phyloP scores from a whole-genome alignment of 2,797 vertebrate genomes.

The Mormyrops attenuatus region DNA sequence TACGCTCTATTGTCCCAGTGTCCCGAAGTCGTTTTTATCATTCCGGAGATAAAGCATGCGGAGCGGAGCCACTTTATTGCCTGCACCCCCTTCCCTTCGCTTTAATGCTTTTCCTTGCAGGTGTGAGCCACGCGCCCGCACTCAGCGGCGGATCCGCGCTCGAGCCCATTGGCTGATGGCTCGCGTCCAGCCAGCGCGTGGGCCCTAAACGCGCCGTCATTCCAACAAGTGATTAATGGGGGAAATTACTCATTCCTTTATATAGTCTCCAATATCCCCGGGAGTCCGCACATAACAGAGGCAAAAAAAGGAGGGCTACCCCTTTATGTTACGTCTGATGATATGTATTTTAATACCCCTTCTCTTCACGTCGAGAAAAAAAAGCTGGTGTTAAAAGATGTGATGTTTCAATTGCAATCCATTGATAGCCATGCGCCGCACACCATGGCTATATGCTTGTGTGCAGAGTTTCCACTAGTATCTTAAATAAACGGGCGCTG shows the following conservation, averaged over 20 bases:
- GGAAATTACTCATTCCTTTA: slow-evolving; percentile 64
- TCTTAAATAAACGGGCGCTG: neutral
- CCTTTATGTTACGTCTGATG: slow-evolving; percentile 43
- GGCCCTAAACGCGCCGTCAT: slow-evolving; percentile 36
- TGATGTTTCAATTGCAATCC: neutral
- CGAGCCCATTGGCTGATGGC: slow-evolving; percentile 53
- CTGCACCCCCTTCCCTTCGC: neutral
- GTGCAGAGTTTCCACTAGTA: neutral
- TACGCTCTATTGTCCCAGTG: neutral
- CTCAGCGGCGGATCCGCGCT: slow-evolving; percentile 47
- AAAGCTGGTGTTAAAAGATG: neutral
- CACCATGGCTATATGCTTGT: neutral
- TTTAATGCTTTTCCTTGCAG: slow-evolving; percentile 48
- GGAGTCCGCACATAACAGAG: slow-evolving; percentile 47
- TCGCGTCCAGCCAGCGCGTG: slow-evolving; percentile 42
- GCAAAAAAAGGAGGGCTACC: slow-evolving; percentile 47
- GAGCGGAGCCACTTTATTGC: slow-evolving; percentile 5
- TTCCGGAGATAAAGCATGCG: slow-evolving; percentile 2
- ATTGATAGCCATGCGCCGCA: neutral
- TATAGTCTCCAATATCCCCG: slow-evolving; percentile 46
- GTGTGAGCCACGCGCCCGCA: slow-evolving; percentile 66
- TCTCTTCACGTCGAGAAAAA: neutral
- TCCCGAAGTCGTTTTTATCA: slow-evolving; percentile 17
- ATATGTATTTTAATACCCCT: slow-evolving; percentile 41
- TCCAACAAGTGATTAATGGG: slow-evolving; percentile 67